Evolutionary conservation across 2,888 invertebrate species (phyloP), one percentile per base, ranked within the genome.

Genomic region (Ectemnius lituratus): DNA sequence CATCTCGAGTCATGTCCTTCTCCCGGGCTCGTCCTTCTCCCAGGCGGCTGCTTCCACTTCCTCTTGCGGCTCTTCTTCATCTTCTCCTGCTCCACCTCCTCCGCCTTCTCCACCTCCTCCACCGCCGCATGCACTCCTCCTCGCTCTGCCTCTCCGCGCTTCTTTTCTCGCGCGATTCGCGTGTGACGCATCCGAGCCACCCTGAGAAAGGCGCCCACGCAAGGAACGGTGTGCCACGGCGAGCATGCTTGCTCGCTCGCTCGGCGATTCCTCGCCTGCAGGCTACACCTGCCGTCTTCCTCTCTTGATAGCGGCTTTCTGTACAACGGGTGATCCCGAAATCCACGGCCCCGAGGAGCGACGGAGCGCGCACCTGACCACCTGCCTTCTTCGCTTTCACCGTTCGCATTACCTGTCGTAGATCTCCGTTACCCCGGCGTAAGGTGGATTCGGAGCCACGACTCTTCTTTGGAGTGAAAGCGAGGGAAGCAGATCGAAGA

Each of bases 171-270:
- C 80, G 76, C 73, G 75, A 78, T 81, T 80, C 79, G 74, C 83
- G 82, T 83, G 88, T 88, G 88, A 87, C 87, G 88, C 86, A 88
- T 87, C 86, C 81, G 81, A 88, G 81, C 86, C 86, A 88, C 88
- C 88, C 88, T 88, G 88, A 88, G 88, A 88, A 88, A 86, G 79
- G 84, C 88, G 88, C 88, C 88, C 85, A 88, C 88, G 87, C 85
- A 79, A 14, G 52, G 52, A 16, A 6, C 13, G 52, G 14, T 11
- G 52, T 52, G 52, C 8, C 16, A 16, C 16, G 16, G 52, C 52
- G 16, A 16, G 52, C 52, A 37, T 52, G 52, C 52, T 74, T 62
- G 76, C 83, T 79, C 80, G 75, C 74, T 74, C 68, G 76, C 74
- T 73, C 72, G 37, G 83, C 81, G 80, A 82, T 81, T 79, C 82